phyloP scores from a whole-genome alignment of 1,140 invertebrate genomes.

The Zaprionus vittiger region DNA sequence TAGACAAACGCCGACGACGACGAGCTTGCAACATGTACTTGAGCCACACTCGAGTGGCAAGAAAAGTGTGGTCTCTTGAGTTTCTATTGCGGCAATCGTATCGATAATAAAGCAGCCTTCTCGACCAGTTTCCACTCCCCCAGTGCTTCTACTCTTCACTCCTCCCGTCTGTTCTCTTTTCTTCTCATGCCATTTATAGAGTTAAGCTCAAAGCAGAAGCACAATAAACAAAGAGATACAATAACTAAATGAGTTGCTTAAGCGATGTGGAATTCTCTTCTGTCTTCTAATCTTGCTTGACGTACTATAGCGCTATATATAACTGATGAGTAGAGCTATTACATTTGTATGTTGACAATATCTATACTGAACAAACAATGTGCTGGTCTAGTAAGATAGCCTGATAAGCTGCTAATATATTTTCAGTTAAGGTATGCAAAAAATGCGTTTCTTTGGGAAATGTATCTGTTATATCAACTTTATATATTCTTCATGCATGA shows the following conservation, averaged over 20 bases:
- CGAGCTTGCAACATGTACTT: slow-evolving; percentile 48
- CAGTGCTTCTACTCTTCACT: not conserved
- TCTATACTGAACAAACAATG: not conserved
- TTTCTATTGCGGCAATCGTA: slow-evolving; percentile 26
- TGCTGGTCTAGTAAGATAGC: not conserved
- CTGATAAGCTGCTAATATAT: not conserved
- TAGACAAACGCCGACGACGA: slow-evolving; percentile 23
- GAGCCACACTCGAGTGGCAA: slow-evolving; percentile 27
- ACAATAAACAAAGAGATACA: slow-evolving; percentile 16
- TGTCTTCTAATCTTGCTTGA: slow-evolving; percentile 6
- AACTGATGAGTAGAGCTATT: not conserved
- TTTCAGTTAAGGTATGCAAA: not conserved
- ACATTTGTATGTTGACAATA: not conserved
- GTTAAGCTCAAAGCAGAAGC: slow-evolving; percentile 7
- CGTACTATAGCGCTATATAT: not conserved
- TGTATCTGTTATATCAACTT: not conserved
- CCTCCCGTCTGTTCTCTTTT: not conserved
- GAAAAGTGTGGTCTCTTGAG: slow-evolving; percentile 24
- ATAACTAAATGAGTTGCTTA: slow-evolving; percentile 16
- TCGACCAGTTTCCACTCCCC: slow-evolving; percentile 3
- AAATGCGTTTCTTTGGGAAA: not conserved
- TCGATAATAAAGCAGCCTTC: slow-evolving; percentile 30
- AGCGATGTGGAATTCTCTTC: slow-evolving; percentile 4
- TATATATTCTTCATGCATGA: not conserved
- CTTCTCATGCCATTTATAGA: slow-evolving; percentile 1